Evolutionary conservation across 2,797 vertebrate species (phyloP).

Genomic region (Myioborus miniatus): DNA sequence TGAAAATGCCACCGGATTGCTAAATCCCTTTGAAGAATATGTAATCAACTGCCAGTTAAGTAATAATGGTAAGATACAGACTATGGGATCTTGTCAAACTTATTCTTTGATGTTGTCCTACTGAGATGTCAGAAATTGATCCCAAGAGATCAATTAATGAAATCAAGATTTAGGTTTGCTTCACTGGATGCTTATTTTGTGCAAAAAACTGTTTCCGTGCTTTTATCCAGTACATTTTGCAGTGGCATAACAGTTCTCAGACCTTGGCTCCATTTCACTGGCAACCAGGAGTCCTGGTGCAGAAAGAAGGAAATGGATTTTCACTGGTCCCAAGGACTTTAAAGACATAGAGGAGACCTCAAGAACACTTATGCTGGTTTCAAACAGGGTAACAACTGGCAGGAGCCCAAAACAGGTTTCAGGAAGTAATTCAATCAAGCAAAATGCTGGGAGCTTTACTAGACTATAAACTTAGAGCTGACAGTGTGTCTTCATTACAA

Average conservation of each 20-base stretch:
- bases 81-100: not conserved
- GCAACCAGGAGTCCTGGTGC: not conserved
- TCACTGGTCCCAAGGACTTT: not conserved
- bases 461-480: not conserved
- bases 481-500: not conserved
- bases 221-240: not conserved
- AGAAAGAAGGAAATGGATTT: not conserved
- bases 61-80: not conserved
- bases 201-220: not conserved
- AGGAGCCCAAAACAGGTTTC: not conserved
- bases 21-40: constrained; percentile 32
- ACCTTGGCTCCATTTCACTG: not conserved
- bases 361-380: not conserved
- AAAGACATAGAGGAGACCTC: not conserved
- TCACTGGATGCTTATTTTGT: not conserved
- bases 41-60: constrained; percentile 18
- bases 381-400: not conserved
- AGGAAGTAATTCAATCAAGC: not conserved
- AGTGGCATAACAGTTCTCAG: not conserved
- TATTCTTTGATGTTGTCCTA: constrained; percentile 19
- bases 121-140: not conserved
- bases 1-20: not conserved
- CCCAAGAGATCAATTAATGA: not conserved
- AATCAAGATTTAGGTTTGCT: not conserved
- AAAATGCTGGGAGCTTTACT: not conserved